These are phyloP conservation scores for Volucella inflata DNA, from an alignment of 2,888 invertebrate genomes.

Conservation along the genomic window DNA sequence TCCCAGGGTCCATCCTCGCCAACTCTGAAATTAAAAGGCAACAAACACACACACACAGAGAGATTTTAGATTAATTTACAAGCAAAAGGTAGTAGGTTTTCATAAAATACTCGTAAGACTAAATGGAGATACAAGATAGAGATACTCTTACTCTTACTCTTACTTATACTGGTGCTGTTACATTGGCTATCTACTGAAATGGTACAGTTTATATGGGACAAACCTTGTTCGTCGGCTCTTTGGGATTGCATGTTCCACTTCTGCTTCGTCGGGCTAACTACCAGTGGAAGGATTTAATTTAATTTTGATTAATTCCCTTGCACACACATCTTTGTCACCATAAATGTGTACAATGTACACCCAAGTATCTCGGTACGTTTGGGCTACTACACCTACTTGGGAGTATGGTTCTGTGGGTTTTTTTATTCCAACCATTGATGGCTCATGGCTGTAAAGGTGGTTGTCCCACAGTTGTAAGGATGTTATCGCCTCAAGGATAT, in stretches of 20 bases:
- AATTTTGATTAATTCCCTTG: constrained; percentile 71
- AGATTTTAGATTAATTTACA: not conserved
- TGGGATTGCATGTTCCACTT: constrained; percentile 70
- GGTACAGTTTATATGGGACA: constrained; percentile 47
- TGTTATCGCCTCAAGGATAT: constrained; percentile 48
- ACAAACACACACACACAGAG: constrained; percentile 49
- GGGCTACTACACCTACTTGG: not conserved
- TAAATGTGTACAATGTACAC: no score
- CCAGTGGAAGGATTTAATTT: constrained; percentile 68
- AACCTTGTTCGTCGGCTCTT: constrained; percentile 25
- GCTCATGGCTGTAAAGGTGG: constrained; percentile 22
- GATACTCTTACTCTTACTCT: no score
- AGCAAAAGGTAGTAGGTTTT: not conserved
- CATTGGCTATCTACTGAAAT: constrained; percentile 48
- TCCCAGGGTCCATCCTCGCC: constrained; percentile 89
- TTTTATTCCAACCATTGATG: constrained; percentile 18
- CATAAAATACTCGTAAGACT: constrained; percentile 50
- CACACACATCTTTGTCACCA: constrained; percentile 16
- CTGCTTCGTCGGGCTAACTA: constrained; percentile 57
- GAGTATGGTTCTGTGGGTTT: not conserved
- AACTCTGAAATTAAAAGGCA: constrained; percentile 84
- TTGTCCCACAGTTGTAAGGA: constrained; percentile 43
- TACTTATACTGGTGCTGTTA: not conserved
- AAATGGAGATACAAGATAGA: constrained; percentile 63
- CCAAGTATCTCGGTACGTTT: no score